Evolutionary conservation across 1,140 invertebrate species (phyloP), one percentile per base, ranked within the genome.

Genomic region (Andrena cerasifolii): DNA sequence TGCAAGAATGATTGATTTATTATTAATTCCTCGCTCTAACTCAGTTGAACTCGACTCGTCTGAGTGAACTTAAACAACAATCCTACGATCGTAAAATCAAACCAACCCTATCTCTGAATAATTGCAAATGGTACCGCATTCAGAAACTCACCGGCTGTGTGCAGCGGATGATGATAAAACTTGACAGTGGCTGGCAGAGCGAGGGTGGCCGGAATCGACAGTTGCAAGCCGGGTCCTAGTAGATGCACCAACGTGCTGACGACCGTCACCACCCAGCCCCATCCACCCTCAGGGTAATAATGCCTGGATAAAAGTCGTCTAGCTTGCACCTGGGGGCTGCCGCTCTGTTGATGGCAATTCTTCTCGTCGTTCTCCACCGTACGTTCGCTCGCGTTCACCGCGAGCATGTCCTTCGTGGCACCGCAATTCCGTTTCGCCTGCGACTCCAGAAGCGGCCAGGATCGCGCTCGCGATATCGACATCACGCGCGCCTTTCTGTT

Each of bases 281-380:
- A 97, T 2, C 96, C 96, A 3, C 96, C 96, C 85, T 97, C 96
- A 0, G 96, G 96, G 89, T 96, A 96, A 90, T 96, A 96, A 86
- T 96, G 95, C 33, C 95, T 89, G 47, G 91, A 88, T 2, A 93
- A 45, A 12, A 90, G 72, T 59, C 86, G 76, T n/a, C 83, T 78
- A 5, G 88, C 86, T 51, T 86, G 87, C 18, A 86, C 58, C 28
- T 82, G 86, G 8, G 85, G 45, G 8, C 78, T 76, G n/a, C 59
- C 56, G 14, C 58, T 58, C 0, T 45, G 33, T 1, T 43, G 28
- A 26, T 45, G 49, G 28, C 31, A 56, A 3, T 75, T 70, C 24
- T 71, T 65, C n/a, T 62, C 33, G 0, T 10, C 31, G 10, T 0
- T 16, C 10, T 49, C 33, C 10, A n/a, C 47, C 14, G 40, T 31